A percentile compares a stretch with the other conserved stretches of the same genome.
Evolutionary conservation across 1,140 invertebrate genomes (phyloP).

Genomic region (Musca vetustissima): DNA sequence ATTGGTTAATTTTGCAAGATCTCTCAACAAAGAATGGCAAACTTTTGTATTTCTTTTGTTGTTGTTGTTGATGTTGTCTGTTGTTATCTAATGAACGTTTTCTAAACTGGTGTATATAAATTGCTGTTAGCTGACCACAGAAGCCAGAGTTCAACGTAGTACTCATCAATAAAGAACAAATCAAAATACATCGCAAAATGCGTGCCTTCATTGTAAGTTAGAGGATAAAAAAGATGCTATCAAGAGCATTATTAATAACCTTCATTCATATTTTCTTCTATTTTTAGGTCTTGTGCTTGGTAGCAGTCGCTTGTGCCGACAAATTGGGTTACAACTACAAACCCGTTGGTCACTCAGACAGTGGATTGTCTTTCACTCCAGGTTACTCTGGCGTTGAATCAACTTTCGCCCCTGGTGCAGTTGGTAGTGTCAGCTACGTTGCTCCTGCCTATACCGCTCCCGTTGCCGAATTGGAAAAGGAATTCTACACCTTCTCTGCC

Average conservation of each 20-base stretch:
- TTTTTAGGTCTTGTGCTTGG: conserved; percentile 21
- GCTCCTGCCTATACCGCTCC: conserved; percentile 30
- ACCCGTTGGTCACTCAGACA: conserved; percentile 44
- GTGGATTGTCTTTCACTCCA: conserved; percentile 45
- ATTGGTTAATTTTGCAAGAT: too few species aligned
- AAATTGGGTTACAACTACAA: conserved; percentile 52
- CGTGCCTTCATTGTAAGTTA: conserved; percentile 21
- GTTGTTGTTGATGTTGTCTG: too few species aligned
- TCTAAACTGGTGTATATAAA: too few species aligned
- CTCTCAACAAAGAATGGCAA: too few species aligned
- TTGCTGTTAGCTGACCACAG: too few species aligned
- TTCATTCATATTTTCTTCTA: too few species aligned
- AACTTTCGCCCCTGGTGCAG: conserved; percentile 32
- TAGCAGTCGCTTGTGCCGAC: conserved; percentile 42
- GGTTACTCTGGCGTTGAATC: conserved; percentile 44
- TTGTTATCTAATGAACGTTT: too few species aligned
- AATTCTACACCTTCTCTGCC: conserved; percentile 46
- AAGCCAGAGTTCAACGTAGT: too few species aligned
- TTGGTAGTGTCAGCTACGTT: conserved; percentile 13
- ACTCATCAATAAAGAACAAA: too few species aligned
- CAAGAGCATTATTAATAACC: too few species aligned
- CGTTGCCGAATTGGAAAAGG: conserved; percentile 41
- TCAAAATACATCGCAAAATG: conserved; percentile 3
- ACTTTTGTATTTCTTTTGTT: too few species aligned
- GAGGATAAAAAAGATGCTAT: too few species aligned